These are phyloP conservation scores for Eristalis pertinax DNA, from an alignment of 2,888 invertebrate species.

Conservation along the genomic window DNA sequence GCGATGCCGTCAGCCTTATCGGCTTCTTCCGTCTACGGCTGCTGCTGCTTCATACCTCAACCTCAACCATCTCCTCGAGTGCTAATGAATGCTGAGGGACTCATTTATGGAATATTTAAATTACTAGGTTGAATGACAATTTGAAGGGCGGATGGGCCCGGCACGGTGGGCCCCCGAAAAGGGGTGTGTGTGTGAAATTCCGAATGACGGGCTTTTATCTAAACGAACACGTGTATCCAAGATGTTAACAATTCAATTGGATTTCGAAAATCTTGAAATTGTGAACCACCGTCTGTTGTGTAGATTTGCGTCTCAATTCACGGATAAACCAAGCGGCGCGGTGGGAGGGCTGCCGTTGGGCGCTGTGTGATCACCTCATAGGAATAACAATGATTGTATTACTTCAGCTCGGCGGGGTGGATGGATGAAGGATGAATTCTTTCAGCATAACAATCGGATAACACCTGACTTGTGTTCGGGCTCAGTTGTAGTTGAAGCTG, in stretches of 20 bases:
- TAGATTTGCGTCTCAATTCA: slow-evolving; percentile 1
- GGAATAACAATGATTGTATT: background rate
- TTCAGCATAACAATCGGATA: background rate
- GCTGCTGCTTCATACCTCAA: background rate
- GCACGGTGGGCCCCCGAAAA: background rate
- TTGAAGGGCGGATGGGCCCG: background rate
- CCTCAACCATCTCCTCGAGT: background rate
- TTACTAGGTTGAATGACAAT: slow-evolving; percentile 41
- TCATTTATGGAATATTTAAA: slow-evolving; percentile 51
- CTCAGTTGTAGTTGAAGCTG: background rate
- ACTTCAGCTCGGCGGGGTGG: background rate
- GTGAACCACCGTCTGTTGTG: background rate
- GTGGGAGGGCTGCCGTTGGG: background rate
- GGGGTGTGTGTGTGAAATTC: background rate
- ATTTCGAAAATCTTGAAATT: background rate
- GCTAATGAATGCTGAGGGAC: slow-evolving; percentile 41
- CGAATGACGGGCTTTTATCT: slow-evolving; percentile 12
- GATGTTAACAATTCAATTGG: slow-evolving; percentile 8
- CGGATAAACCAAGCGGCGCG: background rate
- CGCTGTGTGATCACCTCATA: background rate
- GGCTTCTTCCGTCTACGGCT: background rate
- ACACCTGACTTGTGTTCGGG: background rate
- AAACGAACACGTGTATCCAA: background rate
- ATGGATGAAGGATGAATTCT: background rate
- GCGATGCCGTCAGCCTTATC: background rate